These are phyloP conservation scores for Calypte anna DNA, from an alignment of 2,113 vertebrate genomes.

Conservation along the genomic window DNA sequence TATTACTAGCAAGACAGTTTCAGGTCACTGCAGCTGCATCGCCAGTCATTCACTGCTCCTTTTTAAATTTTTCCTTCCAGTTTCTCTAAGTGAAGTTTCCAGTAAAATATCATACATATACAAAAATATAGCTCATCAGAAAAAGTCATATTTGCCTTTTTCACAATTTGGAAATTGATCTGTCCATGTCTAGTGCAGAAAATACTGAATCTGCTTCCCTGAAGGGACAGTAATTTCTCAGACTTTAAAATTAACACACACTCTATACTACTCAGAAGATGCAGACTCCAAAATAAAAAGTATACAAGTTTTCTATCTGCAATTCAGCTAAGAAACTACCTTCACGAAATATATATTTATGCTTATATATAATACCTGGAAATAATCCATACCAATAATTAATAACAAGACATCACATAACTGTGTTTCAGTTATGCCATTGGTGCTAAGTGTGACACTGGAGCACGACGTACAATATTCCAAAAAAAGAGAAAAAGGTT, in stretches of 20 bases:
- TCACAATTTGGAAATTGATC: not conserved
- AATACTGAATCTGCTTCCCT: not conserved
- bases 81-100: not conserved
- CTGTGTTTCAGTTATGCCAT: not conserved
- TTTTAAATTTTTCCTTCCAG: not conserved
- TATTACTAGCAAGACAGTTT: no score
- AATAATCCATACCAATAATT: not conserved
- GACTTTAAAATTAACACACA: not conserved
- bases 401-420: not conserved
- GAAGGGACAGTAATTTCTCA: not conserved
- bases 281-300: not conserved
- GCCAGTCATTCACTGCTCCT: not conserved
- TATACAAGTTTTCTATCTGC: not conserved
- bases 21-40: not conserved
- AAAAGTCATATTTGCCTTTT: not conserved
- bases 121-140: not conserved
- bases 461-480: not conserved
- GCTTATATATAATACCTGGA: not conserved
- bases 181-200: not conserved
- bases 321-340: not conserved
- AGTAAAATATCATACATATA: not conserved
- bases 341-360: not conserved
- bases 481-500: not conserved
- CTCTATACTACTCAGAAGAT: not conserved
- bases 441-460: not conserved